Evolutionary conservation across 2,888 invertebrate genomes (phyloP), one percentile per base, ranked within the genome.

Genomic region (Timandra comae): DNA sequence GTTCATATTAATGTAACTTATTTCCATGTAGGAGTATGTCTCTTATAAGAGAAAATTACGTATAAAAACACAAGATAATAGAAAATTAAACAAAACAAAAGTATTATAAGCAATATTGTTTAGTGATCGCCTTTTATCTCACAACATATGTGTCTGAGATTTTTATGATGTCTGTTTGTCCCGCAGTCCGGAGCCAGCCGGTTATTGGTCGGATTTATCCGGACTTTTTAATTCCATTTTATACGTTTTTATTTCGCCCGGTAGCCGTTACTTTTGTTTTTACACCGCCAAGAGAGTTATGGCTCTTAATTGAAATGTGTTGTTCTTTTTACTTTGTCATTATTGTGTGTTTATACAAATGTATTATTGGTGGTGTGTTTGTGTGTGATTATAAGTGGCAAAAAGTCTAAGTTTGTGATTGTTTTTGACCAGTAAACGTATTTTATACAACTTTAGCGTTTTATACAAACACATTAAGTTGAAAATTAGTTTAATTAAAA

Each of bases 91-190:
- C 7, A 22, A 22, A n/a, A n/a, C n/a, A n/a, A 5, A 7, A 22
- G 4, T 22, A 22, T 22, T 9, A 22, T 9, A 22, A 22, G 9
- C 22, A 8, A 22, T 9, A 22, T 9, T 22, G 9, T 5, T 9
- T 30, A 35, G 38, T 39, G 35, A 41, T 38, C 52, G 43, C 44
- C 44, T 36, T 46, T 35, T 33, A 52, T 71, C 55, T 62, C 50
- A 67, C 64, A 64, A 65, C 79, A 78, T 56, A 57, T 78, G 78
- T 56, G 56, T 38, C 48, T 44, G 79, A 79, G 69, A 70, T 74
- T 78, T 78, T 79, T 78, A 79, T 69, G 63, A 66, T 59, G 42
- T 36, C 30, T 48, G 43, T 43, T 42, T 46, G 42, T 42, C 42
- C 32, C 38, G 37, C 44, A 25, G 13, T 29, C 27, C 37, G 31